These are phyloP conservation scores for Pectinophora gossypiella DNA, from an alignment of 1,140 invertebrate species.

Conservation along the genomic window DNA sequence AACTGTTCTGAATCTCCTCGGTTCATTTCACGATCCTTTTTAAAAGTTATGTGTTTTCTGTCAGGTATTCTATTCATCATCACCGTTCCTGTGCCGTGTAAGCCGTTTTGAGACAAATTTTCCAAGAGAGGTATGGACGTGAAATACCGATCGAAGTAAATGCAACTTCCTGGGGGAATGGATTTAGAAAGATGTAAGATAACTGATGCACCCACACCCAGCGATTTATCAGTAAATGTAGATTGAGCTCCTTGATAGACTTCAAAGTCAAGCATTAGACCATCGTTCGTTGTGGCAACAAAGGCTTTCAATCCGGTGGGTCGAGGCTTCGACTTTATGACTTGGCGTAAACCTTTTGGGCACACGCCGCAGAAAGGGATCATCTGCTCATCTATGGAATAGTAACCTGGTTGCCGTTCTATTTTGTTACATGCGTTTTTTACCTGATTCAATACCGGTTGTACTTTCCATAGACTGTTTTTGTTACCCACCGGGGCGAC, in stretches of 20 bases:
- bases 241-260: conserved; percentile 10
- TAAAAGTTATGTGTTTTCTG: conserved; percentile 3
- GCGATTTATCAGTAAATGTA: conserved; percentile 1
- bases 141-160: conserved; percentile 17
- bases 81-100: conserved; percentile 5
- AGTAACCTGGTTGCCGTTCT: conserved; percentile 19
- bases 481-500: not conserved
- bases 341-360: not conserved
- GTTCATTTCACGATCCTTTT: conserved; percentile 2
- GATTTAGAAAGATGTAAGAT: conserved; percentile 9
- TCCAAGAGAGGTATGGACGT: conserved; percentile 12
- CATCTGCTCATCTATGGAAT: conserved; percentile 27
- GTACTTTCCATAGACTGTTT: conserved; percentile 28
- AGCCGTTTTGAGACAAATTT: not conserved
- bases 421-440: conserved; percentile 19
- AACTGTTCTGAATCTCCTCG: conserved; percentile 9
- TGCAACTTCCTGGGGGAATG: conserved; percentile 12
- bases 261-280: conserved; percentile 25
- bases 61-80: conserved; percentile 7
- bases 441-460: conserved; percentile 22
- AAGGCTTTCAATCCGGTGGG: not conserved
- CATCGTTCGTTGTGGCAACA: conserved; percentile 12
- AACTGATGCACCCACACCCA: conserved; percentile 10
- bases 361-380: conserved; percentile 18
- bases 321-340: not conserved